Evolutionary conservation across 2,888 invertebrate genomes (phyloP).

Genomic region (Hybos culiciformis): DNA sequence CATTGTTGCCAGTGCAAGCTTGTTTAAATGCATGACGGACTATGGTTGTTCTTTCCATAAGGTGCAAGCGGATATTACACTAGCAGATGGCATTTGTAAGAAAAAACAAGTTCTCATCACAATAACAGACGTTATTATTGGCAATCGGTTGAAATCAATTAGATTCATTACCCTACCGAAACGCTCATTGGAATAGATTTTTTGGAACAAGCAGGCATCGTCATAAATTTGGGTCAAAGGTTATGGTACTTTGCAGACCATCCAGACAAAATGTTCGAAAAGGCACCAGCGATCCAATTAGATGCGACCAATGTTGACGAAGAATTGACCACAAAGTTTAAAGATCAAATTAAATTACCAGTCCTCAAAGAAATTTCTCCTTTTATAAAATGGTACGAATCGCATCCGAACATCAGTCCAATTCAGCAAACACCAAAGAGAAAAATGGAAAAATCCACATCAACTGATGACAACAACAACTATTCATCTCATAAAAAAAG

Average conservation of each 20-base stretch:
- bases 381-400: too few relatives aligned
- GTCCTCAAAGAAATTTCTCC: too few relatives aligned
- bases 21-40: neutral
- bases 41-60: slow-evolving; percentile 2
- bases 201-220: neutral
- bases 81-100: neutral
- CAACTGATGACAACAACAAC: too few relatives aligned
- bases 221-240: neutral
- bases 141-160: slow-evolving; percentile 6
- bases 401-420: too few relatives aligned
- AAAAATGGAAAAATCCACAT: too few relatives aligned
- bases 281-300: too few relatives aligned
- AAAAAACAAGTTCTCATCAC: neutral
- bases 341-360: too few relatives aligned
- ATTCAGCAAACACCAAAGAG: too few relatives aligned
- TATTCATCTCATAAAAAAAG: too few relatives aligned
- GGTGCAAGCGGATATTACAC: neutral
- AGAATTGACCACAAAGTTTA: too few relatives aligned
- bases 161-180: slow-evolving; percentile 4
- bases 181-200: slow-evolving; percentile 10
- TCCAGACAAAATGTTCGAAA: neutral
- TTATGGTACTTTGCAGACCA: neutral
- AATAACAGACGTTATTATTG: slow-evolving; percentile 4
- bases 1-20: slow-evolving; percentile 5
- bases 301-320: too few relatives aligned